Conservation (phyloP, 2,113 vertebrate species). For the Andinoacara biseriatus region DNA sequence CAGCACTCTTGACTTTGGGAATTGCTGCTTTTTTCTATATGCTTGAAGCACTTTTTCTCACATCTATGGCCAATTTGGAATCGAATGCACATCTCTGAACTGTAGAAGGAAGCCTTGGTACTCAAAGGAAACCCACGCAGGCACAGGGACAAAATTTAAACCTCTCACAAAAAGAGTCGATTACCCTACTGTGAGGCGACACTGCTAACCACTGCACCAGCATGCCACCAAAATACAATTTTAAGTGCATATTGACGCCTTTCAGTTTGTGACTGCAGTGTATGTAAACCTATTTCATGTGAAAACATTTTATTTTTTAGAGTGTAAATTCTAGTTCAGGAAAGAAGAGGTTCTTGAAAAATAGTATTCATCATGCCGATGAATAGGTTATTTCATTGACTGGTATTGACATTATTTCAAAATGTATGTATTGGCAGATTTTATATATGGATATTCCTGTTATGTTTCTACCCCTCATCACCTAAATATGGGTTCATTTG, state of each 20-base stretch:
- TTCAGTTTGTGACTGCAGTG: background rate
- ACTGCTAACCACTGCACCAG: background rate
- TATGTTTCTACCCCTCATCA: conserved; percentile 31
- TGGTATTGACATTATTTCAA: background rate
- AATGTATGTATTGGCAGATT: background rate
- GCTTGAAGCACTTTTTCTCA: background rate
- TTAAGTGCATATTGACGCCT: background rate
- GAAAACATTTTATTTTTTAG: too few species aligned
- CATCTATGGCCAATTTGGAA: background rate
- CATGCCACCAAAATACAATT: background rate
- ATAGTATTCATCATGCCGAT: background rate
- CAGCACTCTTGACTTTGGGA: too few species aligned
- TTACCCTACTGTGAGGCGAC: too few species aligned
- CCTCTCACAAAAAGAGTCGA: too few species aligned
- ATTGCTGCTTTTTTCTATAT: too few species aligned
- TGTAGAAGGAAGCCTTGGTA: background rate
- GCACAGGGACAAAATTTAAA: background rate
- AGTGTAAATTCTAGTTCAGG: background rate
- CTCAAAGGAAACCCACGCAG: background rate
- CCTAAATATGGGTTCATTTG: conserved; percentile 62
- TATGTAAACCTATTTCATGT: background rate
- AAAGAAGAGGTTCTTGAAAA: background rate
- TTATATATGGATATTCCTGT: conserved; percentile 38
- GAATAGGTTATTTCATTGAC: background rate
- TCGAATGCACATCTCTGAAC: background rate